These are phyloP conservation scores for Hylaeus anthracinus DNA, from an alignment of 1,140 invertebrate species.

Conservation along the genomic window DNA sequence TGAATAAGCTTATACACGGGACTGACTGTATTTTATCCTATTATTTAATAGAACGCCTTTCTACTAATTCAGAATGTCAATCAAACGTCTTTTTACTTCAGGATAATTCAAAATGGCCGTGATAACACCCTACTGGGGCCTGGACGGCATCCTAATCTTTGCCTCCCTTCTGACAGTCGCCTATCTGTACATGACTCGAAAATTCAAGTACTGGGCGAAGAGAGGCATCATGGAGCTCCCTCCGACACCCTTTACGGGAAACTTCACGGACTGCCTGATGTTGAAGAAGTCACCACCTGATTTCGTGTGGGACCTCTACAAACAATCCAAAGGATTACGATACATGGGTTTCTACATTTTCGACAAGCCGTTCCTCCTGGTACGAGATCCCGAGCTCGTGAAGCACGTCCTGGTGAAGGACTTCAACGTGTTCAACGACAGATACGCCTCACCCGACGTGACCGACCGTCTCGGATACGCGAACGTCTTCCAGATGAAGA, in stretches of 20 bases:
- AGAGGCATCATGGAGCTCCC: conserved; percentile 63
- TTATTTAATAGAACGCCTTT: too few relatives aligned
- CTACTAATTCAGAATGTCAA: not conserved
- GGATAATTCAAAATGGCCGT: conserved; percentile 42
- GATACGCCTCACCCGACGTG: conserved; percentile 50
- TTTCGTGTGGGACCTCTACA: conserved; percentile 57
- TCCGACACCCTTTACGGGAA: conserved; percentile 72
- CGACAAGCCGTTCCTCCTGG: conserved; percentile 72
- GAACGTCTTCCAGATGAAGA: conserved; percentile 70
- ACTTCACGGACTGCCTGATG: conserved; percentile 56
- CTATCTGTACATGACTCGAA: conserved; percentile 72
- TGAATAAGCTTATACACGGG: too few relatives aligned
- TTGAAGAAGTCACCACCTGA: conserved; percentile 33
- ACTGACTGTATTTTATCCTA: too few relatives aligned
- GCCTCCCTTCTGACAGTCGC: not conserved
- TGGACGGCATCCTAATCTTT: conserved; percentile 41
- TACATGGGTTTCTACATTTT: conserved; percentile 74
- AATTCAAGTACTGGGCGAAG: conserved; percentile 77
- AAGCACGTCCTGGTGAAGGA: conserved; percentile 80
- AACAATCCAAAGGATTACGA: conserved; percentile 37
- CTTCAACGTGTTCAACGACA: conserved; percentile 76
- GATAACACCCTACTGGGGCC: conserved; percentile 47
- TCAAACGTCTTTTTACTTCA: not conserved
- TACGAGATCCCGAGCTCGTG: conserved; percentile 78
- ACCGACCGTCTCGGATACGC: conserved; percentile 62